Base-by-base conservation (phyloP, 1,140 invertebrate species). In the Nymphalis io region DNA sequence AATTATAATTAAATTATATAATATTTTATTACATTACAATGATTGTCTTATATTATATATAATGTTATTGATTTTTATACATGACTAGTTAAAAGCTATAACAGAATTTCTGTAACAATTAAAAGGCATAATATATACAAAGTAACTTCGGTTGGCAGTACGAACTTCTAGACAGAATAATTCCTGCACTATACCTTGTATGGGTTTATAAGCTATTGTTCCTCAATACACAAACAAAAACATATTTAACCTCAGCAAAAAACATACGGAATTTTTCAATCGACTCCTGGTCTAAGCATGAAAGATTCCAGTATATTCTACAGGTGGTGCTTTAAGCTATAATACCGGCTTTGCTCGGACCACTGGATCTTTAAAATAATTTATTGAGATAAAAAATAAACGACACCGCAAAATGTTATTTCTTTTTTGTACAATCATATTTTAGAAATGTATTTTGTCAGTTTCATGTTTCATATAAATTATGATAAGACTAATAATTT, bases 241-340 rank as follows among this genome's bases (percentile, higher is more conserved):
- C n/a, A n/a, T n/a, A n/a, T n/a, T n/a, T n/a, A n/a, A n/a, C n/a
- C 8, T 18, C 44, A 20, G 20, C 12, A 21, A 18, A 51, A 1
- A 51, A 8, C 46, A 20, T 51, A 51, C 8, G 8, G 18, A 16
- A 10, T 55, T 42, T 55, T 48, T 1, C n/a, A 33, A 38, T 27
- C 39, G 38, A 10, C 40, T 59, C 61, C 27, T 23, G 63, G 61
- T 48, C 68, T 70, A 64, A 23, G 64, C 33, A 33, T 40, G 39
- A 57, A 70, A 64, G 68, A 61, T 55, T 64, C 53, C 38, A 64
- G 61, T 39, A 65, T 63, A 64, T 64, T 58, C 68, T 59, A 70
- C 68, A 70, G 68, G 68, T 70, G 68, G 68, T 58, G 42, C 61
- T 70, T 59, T 66, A 46, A 70, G 68, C 55, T 64, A 64, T 66